phyloP scores from a whole-genome alignment of 2,888 invertebrate genomes.

The Agrochola circellaris region DNA sequence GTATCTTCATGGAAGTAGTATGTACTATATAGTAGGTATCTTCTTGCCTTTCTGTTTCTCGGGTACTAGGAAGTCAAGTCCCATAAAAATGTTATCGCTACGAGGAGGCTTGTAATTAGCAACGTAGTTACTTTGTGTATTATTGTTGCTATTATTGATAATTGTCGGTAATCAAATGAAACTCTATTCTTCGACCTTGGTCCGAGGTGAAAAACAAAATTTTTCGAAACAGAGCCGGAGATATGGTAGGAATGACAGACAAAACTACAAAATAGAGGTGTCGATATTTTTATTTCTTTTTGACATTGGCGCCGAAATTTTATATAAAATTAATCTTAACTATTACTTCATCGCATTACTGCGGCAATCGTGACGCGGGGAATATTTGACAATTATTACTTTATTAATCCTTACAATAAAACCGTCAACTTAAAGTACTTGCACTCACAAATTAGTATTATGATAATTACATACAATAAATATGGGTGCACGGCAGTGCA shows the following conservation, averaged over 20 bases:
- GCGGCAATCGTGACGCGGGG: constrained; percentile 11
- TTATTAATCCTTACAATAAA: constrained; percentile 27
- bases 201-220: not conserved
- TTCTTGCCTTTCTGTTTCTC: too few species aligned
- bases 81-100: not conserved
- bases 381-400: constrained; percentile 14
- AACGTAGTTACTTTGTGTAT: not conserved
- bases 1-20: not conserved
- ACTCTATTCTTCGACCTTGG: not conserved
- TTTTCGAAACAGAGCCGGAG: not conserved
- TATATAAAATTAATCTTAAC: constrained; percentile 56
- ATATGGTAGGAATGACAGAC: not conserved
- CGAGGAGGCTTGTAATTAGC: not conserved
- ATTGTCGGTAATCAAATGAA: too few species aligned
- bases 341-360: constrained; percentile 33
- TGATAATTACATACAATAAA: constrained; percentile 11
- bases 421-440: constrained; percentile 9
- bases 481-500: constrained; percentile 20
- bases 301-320: constrained; percentile 25
- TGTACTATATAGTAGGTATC: not conserved
- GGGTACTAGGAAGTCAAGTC: not conserved
- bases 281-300: constrained; percentile 54
- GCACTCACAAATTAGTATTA: constrained; percentile 11
- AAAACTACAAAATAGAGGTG: constrained; percentile 50
- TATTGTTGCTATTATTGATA: not conserved